These are phyloP conservation scores for Gallinago media DNA, from an alignment of 2,113 vertebrate species.

Conservation along the genomic window DNA sequence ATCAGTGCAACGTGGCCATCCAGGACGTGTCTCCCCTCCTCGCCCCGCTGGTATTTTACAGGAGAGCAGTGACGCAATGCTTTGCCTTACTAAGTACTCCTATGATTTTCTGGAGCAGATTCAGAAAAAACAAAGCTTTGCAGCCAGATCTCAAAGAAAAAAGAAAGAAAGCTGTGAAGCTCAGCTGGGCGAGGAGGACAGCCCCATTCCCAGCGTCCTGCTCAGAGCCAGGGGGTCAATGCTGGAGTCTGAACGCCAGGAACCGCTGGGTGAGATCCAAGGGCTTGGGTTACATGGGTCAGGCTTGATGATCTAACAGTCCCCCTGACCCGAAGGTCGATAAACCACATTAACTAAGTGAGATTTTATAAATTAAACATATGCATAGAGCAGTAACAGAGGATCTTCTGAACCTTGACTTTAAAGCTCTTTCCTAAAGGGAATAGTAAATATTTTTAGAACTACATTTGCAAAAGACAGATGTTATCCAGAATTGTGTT, in stretches of 20 bases:
- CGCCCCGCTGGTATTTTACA: rapidly evolving
- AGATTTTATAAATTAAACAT: constrained; percentile 13
- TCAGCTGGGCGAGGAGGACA: background rate
- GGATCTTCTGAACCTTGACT: background rate
- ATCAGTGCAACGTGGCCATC: background rate
- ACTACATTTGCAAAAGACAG: background rate
- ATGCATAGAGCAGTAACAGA: background rate
- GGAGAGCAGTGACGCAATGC: rapidly evolving
- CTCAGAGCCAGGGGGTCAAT: background rate
- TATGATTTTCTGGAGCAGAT: background rate
- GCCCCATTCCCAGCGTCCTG: background rate
- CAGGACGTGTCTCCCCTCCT: background rate
- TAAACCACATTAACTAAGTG: background rate
- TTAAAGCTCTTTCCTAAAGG: background rate
- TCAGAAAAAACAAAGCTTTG: background rate
- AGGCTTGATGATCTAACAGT: background rate
- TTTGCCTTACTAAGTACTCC: background rate
- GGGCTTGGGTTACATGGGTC: background rate
- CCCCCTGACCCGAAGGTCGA: background rate
- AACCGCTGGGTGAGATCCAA: background rate
- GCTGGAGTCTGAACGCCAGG: background rate
- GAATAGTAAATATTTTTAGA: constrained; percentile 28
- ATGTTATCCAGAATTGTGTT: background rate
- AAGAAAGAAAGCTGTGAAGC: background rate
- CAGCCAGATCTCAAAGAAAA: background rate